A percentile compares a stretch with the other conserved stretches of the same genome.
Conservation (phyloP, 2,888 invertebrate species). For the Actias luna region DNA sequence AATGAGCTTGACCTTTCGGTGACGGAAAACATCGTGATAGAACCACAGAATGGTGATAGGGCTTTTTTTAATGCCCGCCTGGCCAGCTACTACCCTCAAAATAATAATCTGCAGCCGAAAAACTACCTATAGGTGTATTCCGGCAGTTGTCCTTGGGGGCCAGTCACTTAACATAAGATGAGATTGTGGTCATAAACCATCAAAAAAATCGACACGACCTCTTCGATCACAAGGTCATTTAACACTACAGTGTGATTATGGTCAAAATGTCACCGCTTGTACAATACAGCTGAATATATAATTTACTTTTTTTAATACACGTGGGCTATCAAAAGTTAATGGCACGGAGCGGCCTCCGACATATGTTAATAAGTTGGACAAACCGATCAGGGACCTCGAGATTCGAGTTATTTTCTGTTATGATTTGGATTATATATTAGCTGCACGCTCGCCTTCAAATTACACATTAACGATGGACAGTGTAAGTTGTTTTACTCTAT, state of each 20-base stretch:
- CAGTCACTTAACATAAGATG: no score
- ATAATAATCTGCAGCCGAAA: no score
- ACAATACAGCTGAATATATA: not conserved
- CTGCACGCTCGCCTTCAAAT: slow-evolving; percentile 25
- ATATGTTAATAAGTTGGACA: slow-evolving; percentile 52
- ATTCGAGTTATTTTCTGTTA: slow-evolving; percentile 51
- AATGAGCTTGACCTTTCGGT: no score
- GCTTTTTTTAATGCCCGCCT: no score
- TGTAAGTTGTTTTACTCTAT: slow-evolving; percentile 10
- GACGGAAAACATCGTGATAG: no score
- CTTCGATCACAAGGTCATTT: not conserved
- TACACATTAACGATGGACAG: slow-evolving; percentile 5
- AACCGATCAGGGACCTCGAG: slow-evolving; percentile 42
- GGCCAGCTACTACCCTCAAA: no score
- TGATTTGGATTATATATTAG: slow-evolving; percentile 41
- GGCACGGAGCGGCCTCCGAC: slow-evolving; percentile 44
- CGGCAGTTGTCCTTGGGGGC: no score
- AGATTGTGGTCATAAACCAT: no score
- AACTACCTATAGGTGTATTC: no score
- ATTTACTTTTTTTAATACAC: not conserved
- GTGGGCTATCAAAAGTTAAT: not conserved
- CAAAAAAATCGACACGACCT: no score
- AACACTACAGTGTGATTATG: not conserved
- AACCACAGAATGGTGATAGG: no score
- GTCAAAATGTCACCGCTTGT: not conserved